Evolutionary conservation across 2,113 vertebrate species (phyloP).

Genomic region (Crotophaga sulcirostris): DNA sequence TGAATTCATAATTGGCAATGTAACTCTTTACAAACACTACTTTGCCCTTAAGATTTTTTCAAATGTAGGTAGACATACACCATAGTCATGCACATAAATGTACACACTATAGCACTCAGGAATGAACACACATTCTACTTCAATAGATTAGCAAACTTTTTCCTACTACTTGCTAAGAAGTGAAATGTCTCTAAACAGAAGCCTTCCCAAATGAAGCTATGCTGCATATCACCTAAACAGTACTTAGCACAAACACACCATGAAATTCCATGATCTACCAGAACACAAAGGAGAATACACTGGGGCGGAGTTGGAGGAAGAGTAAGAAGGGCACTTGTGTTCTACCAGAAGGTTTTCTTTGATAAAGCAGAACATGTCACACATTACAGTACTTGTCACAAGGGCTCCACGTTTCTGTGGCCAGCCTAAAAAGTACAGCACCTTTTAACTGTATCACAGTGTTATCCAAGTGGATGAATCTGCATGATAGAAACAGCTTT

Average conservation of each 20-base stretch:
- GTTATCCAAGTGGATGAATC: not conserved
- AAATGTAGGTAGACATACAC: not conserved
- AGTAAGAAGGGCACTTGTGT: not conserved
- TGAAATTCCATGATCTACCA: not conserved
- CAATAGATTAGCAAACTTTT: not conserved
- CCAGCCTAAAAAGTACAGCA: not conserved
- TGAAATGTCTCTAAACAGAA: not conserved
- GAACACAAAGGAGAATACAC: not conserved
- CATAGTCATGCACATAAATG: not conserved
- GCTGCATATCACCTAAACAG: not conserved
- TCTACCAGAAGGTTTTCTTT: not conserved
- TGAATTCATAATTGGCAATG: not conserved
- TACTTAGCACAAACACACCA: not conserved
- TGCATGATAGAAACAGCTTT: not conserved
- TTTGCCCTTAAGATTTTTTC: not conserved
- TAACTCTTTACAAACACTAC: not conserved
- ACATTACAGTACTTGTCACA: too few relatives aligned
- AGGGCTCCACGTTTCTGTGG: not conserved
- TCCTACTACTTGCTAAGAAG: not conserved
- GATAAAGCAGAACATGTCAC: not conserved
- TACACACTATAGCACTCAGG: not conserved
- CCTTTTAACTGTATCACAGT: not conserved
- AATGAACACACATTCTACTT: not conserved
- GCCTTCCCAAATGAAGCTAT: not conserved
- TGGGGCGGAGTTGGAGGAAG: rapidly evolving